These are phyloP conservation scores for Chiloscyllium plagiosum DNA, from an alignment of 2,113 vertebrate genomes.

Conservation along the genomic window DNA sequence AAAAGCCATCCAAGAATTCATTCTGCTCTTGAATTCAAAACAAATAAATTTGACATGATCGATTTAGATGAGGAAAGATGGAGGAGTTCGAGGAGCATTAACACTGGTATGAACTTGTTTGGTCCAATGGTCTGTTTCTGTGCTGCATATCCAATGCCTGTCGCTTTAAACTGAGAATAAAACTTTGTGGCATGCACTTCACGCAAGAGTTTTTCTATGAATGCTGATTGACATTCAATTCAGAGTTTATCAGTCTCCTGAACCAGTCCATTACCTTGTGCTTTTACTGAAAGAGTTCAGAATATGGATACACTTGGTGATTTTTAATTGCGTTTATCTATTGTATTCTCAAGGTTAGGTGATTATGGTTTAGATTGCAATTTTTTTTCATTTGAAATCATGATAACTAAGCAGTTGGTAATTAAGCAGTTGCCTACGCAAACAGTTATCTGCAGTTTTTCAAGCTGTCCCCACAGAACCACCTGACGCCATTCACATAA, in stretches of 20 bases:
- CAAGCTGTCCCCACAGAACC: neutral
- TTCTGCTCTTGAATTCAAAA: neutral
- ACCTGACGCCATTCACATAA: neutral
- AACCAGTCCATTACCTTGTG: neutral
- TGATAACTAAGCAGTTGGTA: neutral
- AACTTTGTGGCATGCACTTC: neutral
- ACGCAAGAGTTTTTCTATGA: neutral
- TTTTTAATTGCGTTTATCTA: neutral
- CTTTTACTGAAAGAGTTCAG: neutral
- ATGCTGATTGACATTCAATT: neutral
- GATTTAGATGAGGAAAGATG: neutral
- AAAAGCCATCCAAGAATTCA: neutral
- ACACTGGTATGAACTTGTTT: too few relatives aligned
- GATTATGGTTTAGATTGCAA: neutral
- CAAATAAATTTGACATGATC: neutral
- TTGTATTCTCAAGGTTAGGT: constrained; percentile 11
- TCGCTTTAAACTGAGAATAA: neutral
- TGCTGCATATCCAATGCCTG: neutral
- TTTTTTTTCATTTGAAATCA: neutral
- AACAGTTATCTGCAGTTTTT: neutral
- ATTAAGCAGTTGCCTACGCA: neutral
- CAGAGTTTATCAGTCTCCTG: neutral
- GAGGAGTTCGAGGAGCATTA: neutral
- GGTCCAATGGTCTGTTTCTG: neutral
- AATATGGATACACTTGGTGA: neutral